These are phyloP conservation scores for Ischnus inquisitorius DNA, from an alignment of 2,888 invertebrate species.

Conservation along the genomic window DNA sequence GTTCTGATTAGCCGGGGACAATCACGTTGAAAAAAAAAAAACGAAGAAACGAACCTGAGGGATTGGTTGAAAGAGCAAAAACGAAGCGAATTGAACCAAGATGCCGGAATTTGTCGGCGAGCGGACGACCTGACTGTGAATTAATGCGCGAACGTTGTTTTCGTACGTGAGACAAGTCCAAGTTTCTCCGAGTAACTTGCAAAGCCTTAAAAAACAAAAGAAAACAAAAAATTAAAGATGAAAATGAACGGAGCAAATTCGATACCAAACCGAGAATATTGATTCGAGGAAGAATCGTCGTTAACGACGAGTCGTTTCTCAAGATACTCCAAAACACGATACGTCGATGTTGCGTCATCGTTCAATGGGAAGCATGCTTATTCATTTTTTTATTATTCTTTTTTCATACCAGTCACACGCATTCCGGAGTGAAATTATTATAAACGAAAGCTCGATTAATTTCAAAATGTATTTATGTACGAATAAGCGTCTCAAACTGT, in stretches of 20 bases:
- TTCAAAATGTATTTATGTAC: conserved; percentile 19
- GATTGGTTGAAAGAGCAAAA: conserved; percentile 37
- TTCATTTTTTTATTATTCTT: conserved; percentile 11
- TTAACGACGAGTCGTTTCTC: conserved; percentile 26
- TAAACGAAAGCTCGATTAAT: conserved; percentile 13
- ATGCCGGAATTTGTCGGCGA: conserved; percentile 42
- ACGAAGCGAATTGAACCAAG: conserved; percentile 53
- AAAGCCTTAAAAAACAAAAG: conserved; percentile 57
- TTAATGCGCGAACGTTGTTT: conserved; percentile 46
- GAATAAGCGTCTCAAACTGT: conserved; percentile 35
- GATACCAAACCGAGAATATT: conserved; percentile 33
- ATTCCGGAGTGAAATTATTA: conserved; percentile 26
- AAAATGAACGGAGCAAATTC: conserved; percentile 36
- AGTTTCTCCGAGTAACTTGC: conserved; percentile 52
- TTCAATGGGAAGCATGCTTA: conserved; percentile 25
- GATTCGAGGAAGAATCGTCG: conserved; percentile 3
- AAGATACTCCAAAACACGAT: conserved; percentile 4
- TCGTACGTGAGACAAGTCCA: conserved; percentile 26
- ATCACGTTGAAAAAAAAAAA: conserved; percentile 63
- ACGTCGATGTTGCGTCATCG: conserved; percentile 7
- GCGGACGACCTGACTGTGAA: conserved; percentile 41
- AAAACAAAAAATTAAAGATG: conserved; percentile 9
- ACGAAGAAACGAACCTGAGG: conserved; percentile 47
- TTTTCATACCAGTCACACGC: conserved; percentile 1
- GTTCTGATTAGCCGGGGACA: conserved; percentile 71